Evolutionary conservation across 2,113 vertebrate genomes (phyloP).

Genomic region (Varanus salvator): DNA sequence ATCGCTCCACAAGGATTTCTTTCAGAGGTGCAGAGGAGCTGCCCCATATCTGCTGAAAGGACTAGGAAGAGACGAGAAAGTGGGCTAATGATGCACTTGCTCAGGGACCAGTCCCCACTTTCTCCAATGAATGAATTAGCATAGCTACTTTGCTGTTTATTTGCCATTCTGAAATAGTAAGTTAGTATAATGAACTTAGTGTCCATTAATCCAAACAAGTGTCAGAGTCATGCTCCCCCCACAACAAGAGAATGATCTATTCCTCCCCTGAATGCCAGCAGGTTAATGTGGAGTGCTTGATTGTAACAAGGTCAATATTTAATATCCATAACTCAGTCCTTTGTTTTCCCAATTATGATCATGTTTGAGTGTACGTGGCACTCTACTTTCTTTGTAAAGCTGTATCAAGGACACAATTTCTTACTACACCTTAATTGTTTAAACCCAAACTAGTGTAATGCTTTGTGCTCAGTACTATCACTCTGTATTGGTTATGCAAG

Average conservation of each 20-base stretch:
- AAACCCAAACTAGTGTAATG: conserved; percentile 55
- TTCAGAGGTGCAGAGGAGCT: background rate
- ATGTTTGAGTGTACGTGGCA: background rate
- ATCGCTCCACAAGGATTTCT: background rate
- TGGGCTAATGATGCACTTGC: background rate
- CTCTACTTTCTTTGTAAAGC: conserved; percentile 30
- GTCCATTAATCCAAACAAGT: conserved; percentile 20
- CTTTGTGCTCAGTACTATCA: conserved; percentile 44
- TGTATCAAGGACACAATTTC: conserved; percentile 30
- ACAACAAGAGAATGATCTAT: background rate
- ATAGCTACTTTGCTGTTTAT: conserved; percentile 43
- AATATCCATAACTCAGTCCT: background rate
- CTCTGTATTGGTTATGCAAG: conserved; percentile 66
- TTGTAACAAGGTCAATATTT: background rate
- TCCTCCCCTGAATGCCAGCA: conserved; percentile 16
- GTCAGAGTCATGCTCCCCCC: background rate
- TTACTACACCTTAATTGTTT: conserved; percentile 53
- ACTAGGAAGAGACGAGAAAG: background rate
- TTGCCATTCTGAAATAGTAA: conserved; percentile 53
- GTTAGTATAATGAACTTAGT: conserved; percentile 42
- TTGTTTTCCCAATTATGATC: background rate
- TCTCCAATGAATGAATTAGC: background rate
- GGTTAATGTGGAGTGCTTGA: conserved; percentile 1
- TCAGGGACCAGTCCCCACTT: background rate
- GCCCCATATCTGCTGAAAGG: background rate